Conservation (phyloP, 2,797 vertebrate species). For the Merluccius polli region DNA sequence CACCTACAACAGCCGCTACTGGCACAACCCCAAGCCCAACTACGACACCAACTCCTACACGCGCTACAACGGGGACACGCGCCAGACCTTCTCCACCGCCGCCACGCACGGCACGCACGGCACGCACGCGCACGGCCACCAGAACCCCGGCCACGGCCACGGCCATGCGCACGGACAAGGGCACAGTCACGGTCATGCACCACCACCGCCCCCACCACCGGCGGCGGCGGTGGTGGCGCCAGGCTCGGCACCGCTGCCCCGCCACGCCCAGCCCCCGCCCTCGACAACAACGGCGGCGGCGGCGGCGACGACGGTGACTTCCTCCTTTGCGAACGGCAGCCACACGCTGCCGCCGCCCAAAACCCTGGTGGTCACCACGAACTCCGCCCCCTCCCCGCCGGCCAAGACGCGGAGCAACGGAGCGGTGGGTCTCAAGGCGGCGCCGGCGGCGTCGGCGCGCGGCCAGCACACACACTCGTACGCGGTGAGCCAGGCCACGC, state of each 20-base stretch:
- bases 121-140: constrained; percentile 60
- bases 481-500: constrained; percentile 87
- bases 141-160: constrained; percentile 51
- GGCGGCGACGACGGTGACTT: constrained; percentile 41
- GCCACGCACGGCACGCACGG: constrained; percentile 42
- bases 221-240: constrained; percentile 61
- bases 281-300: constrained; percentile 3
- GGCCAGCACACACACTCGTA: constrained; percentile 84
- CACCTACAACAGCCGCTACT: constrained; percentile 96
- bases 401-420: constrained; percentile 84
- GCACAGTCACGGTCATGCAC: constrained; percentile 4
- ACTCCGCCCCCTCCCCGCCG: constrained; percentile 84
- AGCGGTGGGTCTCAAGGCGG: constrained; percentile 78
- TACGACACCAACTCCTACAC: constrained; percentile 84
- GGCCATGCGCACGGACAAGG: constrained; percentile 23
- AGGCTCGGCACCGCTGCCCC: constrained; percentile 64
- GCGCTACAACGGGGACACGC: constrained; percentile 84
- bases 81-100: constrained; percentile 80
- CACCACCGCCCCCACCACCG: constrained; percentile 23
- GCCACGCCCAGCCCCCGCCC: constrained; percentile 48
- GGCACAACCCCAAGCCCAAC: constrained; percentile 89
- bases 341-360: constrained; percentile 84
- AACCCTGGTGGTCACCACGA: constrained; percentile 93
- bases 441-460: constrained; percentile 59
- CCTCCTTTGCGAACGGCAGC: constrained; percentile 84